Evolutionary conservation across 2,113 vertebrate genomes (phyloP).

Genomic region (Marmota flaviventris): DNA sequence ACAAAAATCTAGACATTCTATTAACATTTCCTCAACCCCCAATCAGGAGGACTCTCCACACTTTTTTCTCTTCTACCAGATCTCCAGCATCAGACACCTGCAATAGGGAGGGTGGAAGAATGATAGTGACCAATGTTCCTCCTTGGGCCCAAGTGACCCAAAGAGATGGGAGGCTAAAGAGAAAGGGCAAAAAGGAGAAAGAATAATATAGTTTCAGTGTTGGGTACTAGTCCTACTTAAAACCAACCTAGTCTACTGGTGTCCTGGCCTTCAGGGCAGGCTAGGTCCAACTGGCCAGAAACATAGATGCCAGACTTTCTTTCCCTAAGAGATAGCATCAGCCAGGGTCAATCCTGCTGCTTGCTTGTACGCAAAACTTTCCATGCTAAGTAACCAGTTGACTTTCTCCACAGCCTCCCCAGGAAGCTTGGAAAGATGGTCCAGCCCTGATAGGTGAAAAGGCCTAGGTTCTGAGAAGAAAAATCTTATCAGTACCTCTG

Average conservation of each 20-base stretch:
- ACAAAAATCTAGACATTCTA: slow-evolving; percentile 4
- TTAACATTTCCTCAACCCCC: neutral
- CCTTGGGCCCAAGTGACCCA: neutral
- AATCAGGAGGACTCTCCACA: neutral
- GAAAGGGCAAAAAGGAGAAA: neutral
- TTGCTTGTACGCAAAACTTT: neutral
- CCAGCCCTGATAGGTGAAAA: neutral
- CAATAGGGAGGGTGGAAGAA: neutral
- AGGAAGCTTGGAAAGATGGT: slow-evolving; percentile 15
- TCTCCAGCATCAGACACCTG: neutral
- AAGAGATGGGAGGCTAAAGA: neutral
- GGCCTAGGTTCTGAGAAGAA: neutral
- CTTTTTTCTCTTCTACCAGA: neutral
- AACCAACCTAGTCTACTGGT: neutral
- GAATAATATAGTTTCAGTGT: neutral
- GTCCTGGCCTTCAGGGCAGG: neutral
- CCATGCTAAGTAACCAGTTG: neutral
- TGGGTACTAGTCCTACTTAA: neutral
- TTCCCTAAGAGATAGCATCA: neutral
- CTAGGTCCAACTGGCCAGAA: slow-evolving; percentile 14
- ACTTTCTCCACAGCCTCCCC: neutral
- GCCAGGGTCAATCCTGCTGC: neutral
- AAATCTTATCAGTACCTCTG: neutral
- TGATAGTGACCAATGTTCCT: neutral
- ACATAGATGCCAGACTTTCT: neutral